Evolutionary conservation across 1,140 invertebrate species (phyloP).

Genomic region (Lordiphosa mommai): DNA sequence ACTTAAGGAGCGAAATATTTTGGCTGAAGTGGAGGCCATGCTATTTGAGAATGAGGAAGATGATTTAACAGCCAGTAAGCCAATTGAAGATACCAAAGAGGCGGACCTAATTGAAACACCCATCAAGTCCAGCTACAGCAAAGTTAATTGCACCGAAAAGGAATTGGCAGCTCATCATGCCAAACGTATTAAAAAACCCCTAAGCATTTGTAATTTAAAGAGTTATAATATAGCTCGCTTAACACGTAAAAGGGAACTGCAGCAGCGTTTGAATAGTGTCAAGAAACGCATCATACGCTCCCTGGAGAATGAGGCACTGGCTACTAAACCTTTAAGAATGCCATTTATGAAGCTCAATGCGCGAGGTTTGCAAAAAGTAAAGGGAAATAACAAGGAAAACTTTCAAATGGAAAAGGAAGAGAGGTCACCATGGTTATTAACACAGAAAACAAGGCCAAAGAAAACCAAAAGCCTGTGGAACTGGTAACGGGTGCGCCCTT

Average conservation of each 20-base stretch:
- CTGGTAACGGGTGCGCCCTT: too few species aligned
- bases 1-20: not conserved
- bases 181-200: not conserved
- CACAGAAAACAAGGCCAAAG: not conserved
- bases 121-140: not conserved
- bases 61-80: too few species aligned
- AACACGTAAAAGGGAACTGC: constrained; percentile 25
- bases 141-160: constrained; percentile 1
- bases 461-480: not conserved
- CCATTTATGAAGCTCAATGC: not conserved
- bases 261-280: constrained; percentile 23
- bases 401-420: not conserved
- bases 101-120: not conserved
- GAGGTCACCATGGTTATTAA: not conserved
- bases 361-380: not conserved
- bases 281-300: constrained; percentile 46
- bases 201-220: constrained; percentile 28
- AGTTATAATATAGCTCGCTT: constrained; percentile 51
- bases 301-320: constrained; percentile 16
- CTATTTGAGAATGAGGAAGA: constrained; percentile 4
- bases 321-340: not conserved
- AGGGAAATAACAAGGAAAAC: not conserved
- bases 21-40: constrained; percentile 37
- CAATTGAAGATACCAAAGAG: not conserved
- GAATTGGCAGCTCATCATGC: not conserved